A percentile compares a stretch with the other conserved stretches of the same genome.
Conservation (phyloP, 2,797 vertebrate genomes). For the Channallabes apus region DNA sequence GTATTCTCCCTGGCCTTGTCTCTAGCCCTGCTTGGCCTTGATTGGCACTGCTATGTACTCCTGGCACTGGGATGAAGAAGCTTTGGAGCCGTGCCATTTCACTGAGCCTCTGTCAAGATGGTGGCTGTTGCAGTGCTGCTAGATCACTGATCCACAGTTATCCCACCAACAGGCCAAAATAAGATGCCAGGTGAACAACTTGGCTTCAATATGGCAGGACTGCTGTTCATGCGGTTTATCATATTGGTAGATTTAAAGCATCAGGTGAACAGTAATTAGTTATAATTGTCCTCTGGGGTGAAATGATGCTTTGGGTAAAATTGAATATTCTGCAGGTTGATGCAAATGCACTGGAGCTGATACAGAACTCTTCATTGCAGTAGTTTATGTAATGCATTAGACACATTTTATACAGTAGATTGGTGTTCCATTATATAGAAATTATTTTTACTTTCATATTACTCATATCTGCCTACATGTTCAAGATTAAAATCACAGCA, state of each 20-base stretch:
- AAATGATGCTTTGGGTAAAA: constrained; percentile 21
- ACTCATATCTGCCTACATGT: background rate
- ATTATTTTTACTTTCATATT: background rate
- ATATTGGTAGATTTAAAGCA: background rate
- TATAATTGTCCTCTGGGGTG: constrained; percentile 3
- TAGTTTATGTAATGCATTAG: background rate
- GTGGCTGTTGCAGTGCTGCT: constrained; percentile 28
- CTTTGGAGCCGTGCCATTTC: constrained; percentile 39
- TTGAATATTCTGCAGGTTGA: background rate
- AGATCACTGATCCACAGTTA: constrained; percentile 28
- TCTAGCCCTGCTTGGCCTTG: constrained; percentile 18
- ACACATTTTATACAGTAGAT: background rate
- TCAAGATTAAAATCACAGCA: background rate
- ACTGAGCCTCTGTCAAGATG: constrained; percentile 42
- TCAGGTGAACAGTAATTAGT: constrained; percentile 19
- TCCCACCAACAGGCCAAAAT: constrained; percentile 9
- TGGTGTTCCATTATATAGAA: background rate
- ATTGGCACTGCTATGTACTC: constrained; percentile 21
- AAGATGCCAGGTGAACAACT: constrained; percentile 27
- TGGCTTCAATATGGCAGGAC: constrained; percentile 2
- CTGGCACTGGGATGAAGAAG: constrained; percentile 16
- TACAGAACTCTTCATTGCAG: background rate
- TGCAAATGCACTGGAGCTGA: background rate
- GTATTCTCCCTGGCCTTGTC: constrained; percentile 8
- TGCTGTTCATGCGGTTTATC: background rate